These are phyloP conservation scores for Sebastes matsubarae DNA, from an alignment of 2,797 vertebrate species.

Conservation along the genomic window DNA sequence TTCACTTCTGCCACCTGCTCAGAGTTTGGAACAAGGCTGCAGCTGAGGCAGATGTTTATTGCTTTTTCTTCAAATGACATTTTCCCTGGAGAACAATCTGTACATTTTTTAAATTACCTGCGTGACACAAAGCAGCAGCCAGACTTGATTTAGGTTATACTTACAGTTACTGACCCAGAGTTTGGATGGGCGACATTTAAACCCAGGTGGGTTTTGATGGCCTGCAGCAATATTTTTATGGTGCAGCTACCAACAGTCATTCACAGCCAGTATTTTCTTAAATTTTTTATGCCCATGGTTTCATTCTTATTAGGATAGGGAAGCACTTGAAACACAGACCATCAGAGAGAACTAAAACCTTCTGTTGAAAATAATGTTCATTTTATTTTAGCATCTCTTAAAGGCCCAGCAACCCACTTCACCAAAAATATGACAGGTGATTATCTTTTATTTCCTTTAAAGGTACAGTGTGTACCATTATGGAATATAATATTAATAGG, in stretches of 20 bases:
- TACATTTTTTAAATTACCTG: not conserved
- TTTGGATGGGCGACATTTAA: not conserved
- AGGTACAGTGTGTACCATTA: not conserved
- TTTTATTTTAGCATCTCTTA: not conserved
- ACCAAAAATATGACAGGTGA: not conserved
- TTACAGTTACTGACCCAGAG: not conserved
- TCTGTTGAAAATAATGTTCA: not conserved
- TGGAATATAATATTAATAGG: not conserved
- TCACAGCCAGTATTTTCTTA: not conserved
- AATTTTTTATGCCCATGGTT: not conserved
- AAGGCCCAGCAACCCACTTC: not conserved
- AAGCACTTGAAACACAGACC: not conserved
- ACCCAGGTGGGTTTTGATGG: not conserved
- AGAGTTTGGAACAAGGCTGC: not conserved
- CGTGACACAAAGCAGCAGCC: not conserved
- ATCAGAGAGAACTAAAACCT: not conserved
- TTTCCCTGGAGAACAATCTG: constrained; percentile 27
- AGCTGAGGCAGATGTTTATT: constrained; percentile 39
- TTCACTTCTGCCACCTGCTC: constrained; percentile 17
- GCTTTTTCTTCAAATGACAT: constrained; percentile 35
- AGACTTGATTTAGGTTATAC: constrained; percentile 1
- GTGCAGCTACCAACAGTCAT: not conserved
- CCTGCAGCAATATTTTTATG: not conserved
- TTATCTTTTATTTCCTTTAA: not conserved
- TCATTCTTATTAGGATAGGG: not conserved